Evolutionary conservation across 2,113 vertebrate species (phyloP).

Genomic region (Montifringilla adamsi): DNA sequence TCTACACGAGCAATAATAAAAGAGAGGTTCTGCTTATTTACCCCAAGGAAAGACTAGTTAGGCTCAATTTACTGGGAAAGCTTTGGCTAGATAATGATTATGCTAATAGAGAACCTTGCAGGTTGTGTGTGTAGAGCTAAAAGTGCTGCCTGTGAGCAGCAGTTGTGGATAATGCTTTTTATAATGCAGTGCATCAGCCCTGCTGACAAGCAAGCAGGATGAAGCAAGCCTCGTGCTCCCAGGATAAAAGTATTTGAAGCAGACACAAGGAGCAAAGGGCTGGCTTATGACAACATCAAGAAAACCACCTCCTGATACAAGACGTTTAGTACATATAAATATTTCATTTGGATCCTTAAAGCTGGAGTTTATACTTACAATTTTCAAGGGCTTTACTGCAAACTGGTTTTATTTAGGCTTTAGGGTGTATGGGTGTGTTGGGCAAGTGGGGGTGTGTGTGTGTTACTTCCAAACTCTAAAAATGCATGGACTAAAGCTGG

Average conservation of each 20-base stretch:
- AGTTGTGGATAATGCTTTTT: conserved; percentile 13
- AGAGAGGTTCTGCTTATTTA: neutral
- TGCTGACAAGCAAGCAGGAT: conserved; percentile 31
- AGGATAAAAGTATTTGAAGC: conserved; percentile 21
- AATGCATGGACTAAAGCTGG: neutral
- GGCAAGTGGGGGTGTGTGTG: neutral
- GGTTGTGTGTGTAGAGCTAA: conserved; percentile 24
- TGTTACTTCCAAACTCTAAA: neutral
- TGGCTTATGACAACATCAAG: conserved; percentile 38
- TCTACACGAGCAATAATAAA: neutral
- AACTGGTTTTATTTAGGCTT: neutral
- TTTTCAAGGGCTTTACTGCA: neutral
- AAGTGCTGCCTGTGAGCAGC: conserved; percentile 36
- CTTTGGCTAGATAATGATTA: neutral
- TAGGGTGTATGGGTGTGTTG: too few species aligned
- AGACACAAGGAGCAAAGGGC: neutral
- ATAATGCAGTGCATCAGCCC: neutral
- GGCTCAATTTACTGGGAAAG: conserved; percentile 1
- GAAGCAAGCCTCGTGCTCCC: neutral
- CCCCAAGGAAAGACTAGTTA: conserved; percentile 5
- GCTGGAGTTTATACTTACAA: neutral
- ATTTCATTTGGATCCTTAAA: conserved; percentile 1
- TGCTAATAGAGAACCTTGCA: neutral
- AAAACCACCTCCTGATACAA: conserved; percentile 11
- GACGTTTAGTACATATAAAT: neutral